Evolutionary conservation across 2,888 invertebrate genomes (phyloP), one percentile per base, ranked within the genome.

Genomic region (Conomelus anceps): DNA sequence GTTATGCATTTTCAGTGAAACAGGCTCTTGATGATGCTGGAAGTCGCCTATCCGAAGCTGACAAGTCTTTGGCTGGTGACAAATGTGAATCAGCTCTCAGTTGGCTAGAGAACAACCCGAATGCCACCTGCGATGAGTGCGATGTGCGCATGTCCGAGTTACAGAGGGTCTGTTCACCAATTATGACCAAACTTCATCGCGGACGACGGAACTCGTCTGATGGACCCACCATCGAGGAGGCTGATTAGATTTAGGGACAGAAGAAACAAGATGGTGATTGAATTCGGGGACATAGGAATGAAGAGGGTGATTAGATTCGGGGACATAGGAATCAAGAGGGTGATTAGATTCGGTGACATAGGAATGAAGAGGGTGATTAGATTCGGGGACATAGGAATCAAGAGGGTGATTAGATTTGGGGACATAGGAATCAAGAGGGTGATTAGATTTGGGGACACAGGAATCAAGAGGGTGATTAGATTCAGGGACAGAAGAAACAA

Each of bases 171-270:
- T 97, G 97, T 92, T 95, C 95, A 88, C 97, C 98, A 0, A 94
- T 97, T 85, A 98, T 98, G 96, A 95, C 96, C 92, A 97, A 97
- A 92, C 93, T 98, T 22, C 97, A 97, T 91, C 96, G 96, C 88
- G 94, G 94, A 0, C 94, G 93, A 4, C 91, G 90, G 9, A 90
- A 23, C 23, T 41, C 41, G 41, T 17, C 11, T 22, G 85, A 92
- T 89, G 94, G 93, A 1, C 94, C 94, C 0, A 94, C 93, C 1
- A 93, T 94, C 0, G 94, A 94, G 91, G 94, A 94, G 92, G 93
- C 94, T 6, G 94, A 94, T 91, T 94, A 93, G 92, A 22, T 86
- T 86, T 4, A n/a, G n/a, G n/a, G n/a, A n/a, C n/a, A n/a, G n/a
- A n/a, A n/a, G n/a, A n/a, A n/a, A n/a, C n/a, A n/a, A n/a, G 34